A percentile compares a stretch with the other conserved stretches of the same genome.
Conservation (phyloP, 2,888 invertebrate species). For the Brachypalpus laphriformis region DNA sequence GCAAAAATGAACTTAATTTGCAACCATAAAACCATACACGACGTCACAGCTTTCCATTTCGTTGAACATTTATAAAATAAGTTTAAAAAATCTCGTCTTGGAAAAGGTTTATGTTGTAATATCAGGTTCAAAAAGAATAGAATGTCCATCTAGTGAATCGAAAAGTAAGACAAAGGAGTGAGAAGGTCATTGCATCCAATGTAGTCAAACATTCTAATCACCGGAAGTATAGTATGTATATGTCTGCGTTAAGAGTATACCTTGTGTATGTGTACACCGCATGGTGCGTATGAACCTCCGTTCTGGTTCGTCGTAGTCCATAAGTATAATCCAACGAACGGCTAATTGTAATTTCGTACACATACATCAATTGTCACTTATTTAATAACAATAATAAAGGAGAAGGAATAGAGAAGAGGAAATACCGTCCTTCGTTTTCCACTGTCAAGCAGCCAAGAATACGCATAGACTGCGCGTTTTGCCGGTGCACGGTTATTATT, state of each 20-base stretch:
- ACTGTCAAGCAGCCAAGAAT: background rate
- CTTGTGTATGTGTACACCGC: background rate
- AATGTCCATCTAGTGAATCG: background rate
- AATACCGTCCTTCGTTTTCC: slow-evolving; percentile 1
- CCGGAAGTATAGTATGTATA: slow-evolving; percentile 30
- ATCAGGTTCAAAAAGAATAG: background rate
- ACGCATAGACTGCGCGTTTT: background rate
- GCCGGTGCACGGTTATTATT: background rate
- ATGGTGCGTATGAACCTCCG: background rate
- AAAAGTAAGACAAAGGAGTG: background rate
- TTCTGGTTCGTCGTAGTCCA: background rate
- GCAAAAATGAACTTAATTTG: slow-evolving; percentile 8
- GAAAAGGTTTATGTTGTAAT: background rate
- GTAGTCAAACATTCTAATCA: slow-evolving; percentile 20
- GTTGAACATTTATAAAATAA: slow-evolving; percentile 3
- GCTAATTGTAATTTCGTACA: slow-evolving; percentile 40
- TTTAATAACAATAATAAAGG: slow-evolving; percentile 27
- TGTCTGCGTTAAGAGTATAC: background rate
- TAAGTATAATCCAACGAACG: background rate
- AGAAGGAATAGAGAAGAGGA: slow-evolving; percentile 5
- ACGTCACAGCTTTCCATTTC: background rate
- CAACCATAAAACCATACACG: background rate
- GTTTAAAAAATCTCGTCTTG: background rate
- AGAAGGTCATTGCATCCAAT: background rate
- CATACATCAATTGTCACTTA: slow-evolving; percentile 35